Percentiles rank a stretch among this genome's conserved stretches.
Conservation (phyloP, 2,888 invertebrate genomes). For the Blastobasis adustella region DNA sequence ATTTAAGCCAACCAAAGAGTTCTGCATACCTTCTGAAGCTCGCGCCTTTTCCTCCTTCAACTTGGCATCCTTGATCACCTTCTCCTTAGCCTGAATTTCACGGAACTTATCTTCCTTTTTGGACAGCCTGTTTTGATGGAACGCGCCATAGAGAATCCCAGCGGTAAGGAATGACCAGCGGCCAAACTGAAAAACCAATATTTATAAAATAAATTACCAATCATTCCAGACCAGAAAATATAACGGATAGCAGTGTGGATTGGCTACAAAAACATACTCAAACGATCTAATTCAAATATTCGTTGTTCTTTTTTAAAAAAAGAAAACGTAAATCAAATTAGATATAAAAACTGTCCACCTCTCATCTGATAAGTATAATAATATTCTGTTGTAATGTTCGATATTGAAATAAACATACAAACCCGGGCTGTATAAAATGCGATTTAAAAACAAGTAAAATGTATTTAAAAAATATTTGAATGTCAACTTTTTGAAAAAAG, state of each 20-base stretch:
- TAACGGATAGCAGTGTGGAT: neutral
- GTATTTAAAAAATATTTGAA: neutral
- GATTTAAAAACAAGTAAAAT: neutral
- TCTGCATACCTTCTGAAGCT: slow-evolving; percentile 69
- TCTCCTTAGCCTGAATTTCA: slow-evolving; percentile 80
- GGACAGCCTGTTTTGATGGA: slow-evolving; percentile 80
- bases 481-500: slow-evolving; percentile 12
- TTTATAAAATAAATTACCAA: neutral
- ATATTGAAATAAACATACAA: too few relatives aligned
- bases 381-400: too few relatives aligned
- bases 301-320: neutral
- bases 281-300: neutral
- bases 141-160: slow-evolving; percentile 85
- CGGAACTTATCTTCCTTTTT: slow-evolving; percentile 79
- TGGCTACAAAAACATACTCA: neutral
- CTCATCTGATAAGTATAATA: neutral
- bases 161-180: slow-evolving; percentile 85
- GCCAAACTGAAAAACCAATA: slow-evolving; percentile 76
- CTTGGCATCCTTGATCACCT: slow-evolving; percentile 80
- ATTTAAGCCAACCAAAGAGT: too few relatives aligned
- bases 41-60: slow-evolving; percentile 81
- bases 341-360: neutral
- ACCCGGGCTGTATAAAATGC: too few relatives aligned
- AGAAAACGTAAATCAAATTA: neutral
- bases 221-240: neutral